Percentiles rank a stretch among this genome's conserved stretches.
These are phyloP conservation scores for Pilophorus perplexus DNA, from an alignment of 2,888 invertebrate genomes.

Conservation along the genomic window DNA sequence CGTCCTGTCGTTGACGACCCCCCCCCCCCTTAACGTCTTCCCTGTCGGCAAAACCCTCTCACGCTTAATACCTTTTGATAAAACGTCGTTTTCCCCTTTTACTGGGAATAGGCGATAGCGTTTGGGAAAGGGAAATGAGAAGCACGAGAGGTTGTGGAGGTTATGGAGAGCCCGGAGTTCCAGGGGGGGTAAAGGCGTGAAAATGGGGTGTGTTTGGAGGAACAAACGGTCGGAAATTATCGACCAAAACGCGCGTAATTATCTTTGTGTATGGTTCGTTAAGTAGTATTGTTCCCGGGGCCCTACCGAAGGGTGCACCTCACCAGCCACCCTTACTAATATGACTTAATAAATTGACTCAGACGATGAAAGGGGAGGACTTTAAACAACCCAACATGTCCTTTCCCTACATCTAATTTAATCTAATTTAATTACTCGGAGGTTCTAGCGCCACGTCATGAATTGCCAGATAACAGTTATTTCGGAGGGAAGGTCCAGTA, in stretches of 20 bases:
- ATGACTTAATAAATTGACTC: conserved; percentile 29
- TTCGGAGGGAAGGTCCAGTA: too few species aligned
- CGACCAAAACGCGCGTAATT: conserved; percentile 26
- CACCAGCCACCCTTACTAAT: neutral
- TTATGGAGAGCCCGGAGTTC: neutral
- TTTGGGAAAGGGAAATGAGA: too few species aligned
- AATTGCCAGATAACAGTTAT: conserved; percentile 20
- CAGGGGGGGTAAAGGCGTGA: conserved; percentile 1
- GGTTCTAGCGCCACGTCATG: neutral
- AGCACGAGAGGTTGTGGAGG: too few species aligned
- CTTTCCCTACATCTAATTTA: conserved; percentile 5
- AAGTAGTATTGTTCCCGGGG: conserved; percentile 22
- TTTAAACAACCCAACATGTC: conserved; percentile 21
- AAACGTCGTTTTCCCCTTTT: neutral
- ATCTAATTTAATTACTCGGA: conserved; percentile 22
- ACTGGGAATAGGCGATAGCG: too few species aligned
- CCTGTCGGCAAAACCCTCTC: too few species aligned
- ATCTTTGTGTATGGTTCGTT: conserved; percentile 29
- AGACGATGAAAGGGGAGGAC: neutral
- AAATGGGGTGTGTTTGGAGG: conserved; percentile 19
- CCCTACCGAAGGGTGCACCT: neutral
- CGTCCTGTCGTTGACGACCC: too few species aligned
- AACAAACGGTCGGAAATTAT: conserved; percentile 11
- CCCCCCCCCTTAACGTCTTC: too few species aligned
- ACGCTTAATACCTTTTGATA: neutral